phyloP scores from a whole-genome alignment of 2,113 vertebrate genomes.

The Bostrychus sinensis region DNA sequence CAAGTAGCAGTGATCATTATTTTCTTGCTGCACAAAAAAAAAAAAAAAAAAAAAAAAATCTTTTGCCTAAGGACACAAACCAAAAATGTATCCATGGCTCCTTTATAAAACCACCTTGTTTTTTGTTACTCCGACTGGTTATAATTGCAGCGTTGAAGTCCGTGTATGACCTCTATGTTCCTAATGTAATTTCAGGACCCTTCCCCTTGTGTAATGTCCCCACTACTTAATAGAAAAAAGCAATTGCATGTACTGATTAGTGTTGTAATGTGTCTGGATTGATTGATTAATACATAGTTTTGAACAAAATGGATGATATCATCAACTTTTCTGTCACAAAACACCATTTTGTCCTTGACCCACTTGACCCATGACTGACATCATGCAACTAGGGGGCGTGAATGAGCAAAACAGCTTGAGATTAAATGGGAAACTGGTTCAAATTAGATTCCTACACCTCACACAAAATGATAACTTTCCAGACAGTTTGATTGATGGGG shows the following conservation, averaged over 20 bases:
- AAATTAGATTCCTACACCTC: slow-evolving; percentile 7
- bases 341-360: slow-evolving; percentile 23
- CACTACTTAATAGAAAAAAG: background rate
- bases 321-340: slow-evolving; percentile 9
- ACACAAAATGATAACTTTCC: background rate
- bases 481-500: slow-evolving; percentile 10
- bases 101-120: background rate
- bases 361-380: background rate
- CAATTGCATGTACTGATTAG: slow-evolving; percentile 19
- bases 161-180: background rate
- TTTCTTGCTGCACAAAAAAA: background rate
- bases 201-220: background rate
- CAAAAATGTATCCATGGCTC: background rate
- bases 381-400: slow-evolving; percentile 1
- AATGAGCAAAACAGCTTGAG: no score
- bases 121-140: background rate
- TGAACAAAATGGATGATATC: slow-evolving; percentile 20
- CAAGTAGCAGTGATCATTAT: background rate
- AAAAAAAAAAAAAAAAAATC: background rate
- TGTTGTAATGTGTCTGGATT: slow-evolving; percentile 19
- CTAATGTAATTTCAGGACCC: background rate
- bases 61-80: background rate
- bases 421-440: background rate
- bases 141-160: background rate
- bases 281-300: slow-evolving; percentile 38